These are phyloP conservation scores for Arge pagana DNA, from an alignment of 2,888 invertebrate genomes.

Conservation along the genomic window DNA sequence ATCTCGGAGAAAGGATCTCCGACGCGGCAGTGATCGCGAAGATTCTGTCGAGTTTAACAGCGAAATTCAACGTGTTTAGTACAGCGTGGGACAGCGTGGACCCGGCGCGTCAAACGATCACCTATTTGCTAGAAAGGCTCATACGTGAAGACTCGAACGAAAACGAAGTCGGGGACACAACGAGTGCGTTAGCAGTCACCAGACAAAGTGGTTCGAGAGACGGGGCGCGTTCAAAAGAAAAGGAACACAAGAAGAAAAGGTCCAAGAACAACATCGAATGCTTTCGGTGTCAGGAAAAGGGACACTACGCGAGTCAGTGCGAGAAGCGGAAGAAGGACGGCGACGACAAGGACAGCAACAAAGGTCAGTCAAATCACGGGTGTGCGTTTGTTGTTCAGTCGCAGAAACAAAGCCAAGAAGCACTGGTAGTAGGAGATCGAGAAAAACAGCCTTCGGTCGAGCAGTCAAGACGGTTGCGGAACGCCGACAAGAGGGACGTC, in stretches of 20 bases:
- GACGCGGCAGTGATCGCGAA: constrained; percentile 14
- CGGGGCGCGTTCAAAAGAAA: not conserved
- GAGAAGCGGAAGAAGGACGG: not conserved
- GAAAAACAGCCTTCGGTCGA: not conserved
- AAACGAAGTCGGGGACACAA: not conserved
- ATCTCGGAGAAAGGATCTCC: constrained; percentile 14
- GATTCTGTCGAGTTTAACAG: constrained; percentile 15
- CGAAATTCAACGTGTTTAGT: constrained; percentile 9
- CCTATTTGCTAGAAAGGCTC: constrained; percentile 9
- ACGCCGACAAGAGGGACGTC: constrained; percentile 18
- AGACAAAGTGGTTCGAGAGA: not conserved
- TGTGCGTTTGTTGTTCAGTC: constrained; percentile 5
- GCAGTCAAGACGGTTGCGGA: constrained; percentile 2
- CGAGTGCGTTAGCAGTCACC: constrained; percentile 9
- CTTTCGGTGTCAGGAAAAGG: constrained; percentile 15
- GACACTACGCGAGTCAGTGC: constrained; percentile 19
- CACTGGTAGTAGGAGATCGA: constrained; percentile 4
- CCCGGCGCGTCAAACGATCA: constrained; percentile 5
- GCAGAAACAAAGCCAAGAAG: not conserved
- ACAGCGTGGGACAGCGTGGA: constrained; percentile 24
- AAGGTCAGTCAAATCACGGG: constrained; percentile 6
- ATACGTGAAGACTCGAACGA: constrained; percentile 6
- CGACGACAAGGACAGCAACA: constrained; percentile 5
- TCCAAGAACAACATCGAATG: constrained; percentile 18
- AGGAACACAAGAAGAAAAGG: constrained; percentile 4